These are phyloP conservation scores for Eutrigla gurnardus DNA, from an alignment of 2,797 vertebrate species.

Conservation along the genomic window DNA sequence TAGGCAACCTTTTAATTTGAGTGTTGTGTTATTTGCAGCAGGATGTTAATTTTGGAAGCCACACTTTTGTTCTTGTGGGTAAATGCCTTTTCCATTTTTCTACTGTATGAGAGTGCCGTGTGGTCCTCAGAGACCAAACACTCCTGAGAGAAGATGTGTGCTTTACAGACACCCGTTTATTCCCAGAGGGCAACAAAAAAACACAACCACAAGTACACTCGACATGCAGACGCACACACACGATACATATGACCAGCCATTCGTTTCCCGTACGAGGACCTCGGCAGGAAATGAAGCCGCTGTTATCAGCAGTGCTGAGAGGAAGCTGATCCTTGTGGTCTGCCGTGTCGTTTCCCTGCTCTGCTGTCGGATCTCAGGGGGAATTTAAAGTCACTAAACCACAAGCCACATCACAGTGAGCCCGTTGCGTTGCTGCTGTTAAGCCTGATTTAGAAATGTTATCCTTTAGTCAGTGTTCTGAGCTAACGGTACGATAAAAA, in stretches of 20 bases:
- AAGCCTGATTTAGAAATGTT: background rate
- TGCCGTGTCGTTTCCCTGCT: background rate
- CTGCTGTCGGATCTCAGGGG: conserved; percentile 38
- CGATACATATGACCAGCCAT: background rate
- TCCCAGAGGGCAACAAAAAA: background rate
- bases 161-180: background rate
- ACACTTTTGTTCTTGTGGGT: too few relatives aligned
- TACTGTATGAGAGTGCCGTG: too few relatives aligned
- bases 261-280: conserved; percentile 35
- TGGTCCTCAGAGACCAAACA: background rate
- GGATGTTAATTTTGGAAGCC: background rate
- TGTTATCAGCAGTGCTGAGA: conserved; percentile 38
- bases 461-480: background rate
- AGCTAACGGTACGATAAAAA: background rate
- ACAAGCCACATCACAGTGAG: conserved; percentile 40
- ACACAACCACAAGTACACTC: background rate
- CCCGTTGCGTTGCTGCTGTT: background rate
- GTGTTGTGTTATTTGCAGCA: too few relatives aligned
- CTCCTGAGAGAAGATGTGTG: background rate
- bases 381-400: conserved; percentile 55
- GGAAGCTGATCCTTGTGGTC: conserved; percentile 56
- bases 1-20: too few relatives aligned
- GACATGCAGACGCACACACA: background rate
- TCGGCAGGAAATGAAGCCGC: conserved; percentile 58
- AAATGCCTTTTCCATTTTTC: too few relatives aligned